Base-by-base conservation (phyloP, 2,888 invertebrate genomes). In the Sepioteuthis lessoniana region DNA sequence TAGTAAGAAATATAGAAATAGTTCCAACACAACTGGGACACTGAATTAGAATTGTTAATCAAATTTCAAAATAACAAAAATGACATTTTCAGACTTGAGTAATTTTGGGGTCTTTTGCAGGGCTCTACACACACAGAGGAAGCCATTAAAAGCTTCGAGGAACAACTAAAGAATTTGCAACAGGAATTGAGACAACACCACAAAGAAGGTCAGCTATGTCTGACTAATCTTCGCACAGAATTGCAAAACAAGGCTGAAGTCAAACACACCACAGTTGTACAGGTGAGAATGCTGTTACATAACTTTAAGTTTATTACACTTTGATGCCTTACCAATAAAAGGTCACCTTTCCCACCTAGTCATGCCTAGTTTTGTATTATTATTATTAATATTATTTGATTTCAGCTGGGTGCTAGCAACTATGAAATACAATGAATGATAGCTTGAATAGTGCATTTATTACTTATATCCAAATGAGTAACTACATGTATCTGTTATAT, bases 171-270 rank as follows among this genome's bases (percentile, higher is more conserved):
- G 31, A 91, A 91, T 47, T 50, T 91, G 47, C 93, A 93, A 60
- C 60, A 50, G 21, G 93, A 93, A 60, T 60, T 93, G 35, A n/a
- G 60, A 35, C 55, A 93, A 37, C 93, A 93, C 31, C 93, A 93
- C 25, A 50, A 38, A 35, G 93, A 93, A 38, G 93, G 93, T 47
- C 93, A 93, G 37, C 93, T 60, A 35, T 50, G 37, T 19, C 35
- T 93, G 60, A 93, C 55, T 7, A 93, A 60, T 35, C 50, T 93
- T 38, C 50, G 93, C 19, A 93, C 50, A 55, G 50, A 93, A 38
- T 35, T 93, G n/a, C 93, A 60, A 38, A 37, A 55, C 35, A 93
- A 60, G 21, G 16, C 38, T 42, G 92, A 92, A n/a, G 47, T 92
- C 46, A 42, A 42, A 42, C 42, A 92, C 42, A 46, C 76, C 10